Evolutionary conservation across 2,888 invertebrate genomes (phyloP).

Genomic region (Meandrusa payeni): DNA sequence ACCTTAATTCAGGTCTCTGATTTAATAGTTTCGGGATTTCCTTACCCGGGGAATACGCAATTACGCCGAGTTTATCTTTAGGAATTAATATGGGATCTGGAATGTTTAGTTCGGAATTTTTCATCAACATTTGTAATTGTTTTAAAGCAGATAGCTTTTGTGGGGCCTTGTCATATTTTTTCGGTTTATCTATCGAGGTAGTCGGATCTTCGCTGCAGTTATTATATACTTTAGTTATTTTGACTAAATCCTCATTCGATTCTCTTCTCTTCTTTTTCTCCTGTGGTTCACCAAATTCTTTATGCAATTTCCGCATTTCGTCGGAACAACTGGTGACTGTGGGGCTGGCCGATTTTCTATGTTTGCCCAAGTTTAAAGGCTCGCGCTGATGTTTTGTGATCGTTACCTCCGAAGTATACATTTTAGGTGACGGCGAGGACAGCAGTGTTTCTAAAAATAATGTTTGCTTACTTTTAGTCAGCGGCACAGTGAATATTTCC

Average conservation of each 20-base stretch:
- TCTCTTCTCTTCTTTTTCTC: slow-evolving; percentile 64
- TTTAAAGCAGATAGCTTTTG: slow-evolving; percentile 83
- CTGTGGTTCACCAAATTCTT: slow-evolving; percentile 74
- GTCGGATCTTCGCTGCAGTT: slow-evolving; percentile 54
- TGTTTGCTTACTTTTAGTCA: slow-evolving; percentile 72
- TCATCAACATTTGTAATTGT: slow-evolving; percentile 85
- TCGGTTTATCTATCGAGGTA: slow-evolving; percentile 45
- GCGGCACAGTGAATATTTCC: slow-evolving; percentile 80
- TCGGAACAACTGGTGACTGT: slow-evolving; percentile 88
- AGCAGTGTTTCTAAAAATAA: slow-evolving; percentile 83
- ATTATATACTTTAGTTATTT: slow-evolving; percentile 62
- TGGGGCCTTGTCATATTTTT: slow-evolving; percentile 44
- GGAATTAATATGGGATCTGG: slow-evolving; percentile 92
- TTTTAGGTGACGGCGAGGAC: slow-evolving; percentile 80
- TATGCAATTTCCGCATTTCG: slow-evolving; percentile 82
- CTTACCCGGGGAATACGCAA: slow-evolving; percentile 85
- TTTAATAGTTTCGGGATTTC: slow-evolving; percentile 89
- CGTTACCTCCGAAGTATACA: slow-evolving; percentile 80
- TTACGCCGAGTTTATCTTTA: slow-evolving; percentile 85
- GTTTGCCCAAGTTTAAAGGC: slow-evolving; percentile 85
- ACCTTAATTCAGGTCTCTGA: slow-evolving; percentile 85
- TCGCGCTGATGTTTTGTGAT: slow-evolving; percentile 82
- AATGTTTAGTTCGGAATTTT: slow-evolving; percentile 84
- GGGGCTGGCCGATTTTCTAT: slow-evolving; percentile 85
- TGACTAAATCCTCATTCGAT: slow-evolving; percentile 56